A percentile compares a stretch with the other conserved stretches of the same genome.
Evolutionary conservation across 2,113 vertebrate genomes (phyloP).

Genomic region (Pluvianellus socialis): DNA sequence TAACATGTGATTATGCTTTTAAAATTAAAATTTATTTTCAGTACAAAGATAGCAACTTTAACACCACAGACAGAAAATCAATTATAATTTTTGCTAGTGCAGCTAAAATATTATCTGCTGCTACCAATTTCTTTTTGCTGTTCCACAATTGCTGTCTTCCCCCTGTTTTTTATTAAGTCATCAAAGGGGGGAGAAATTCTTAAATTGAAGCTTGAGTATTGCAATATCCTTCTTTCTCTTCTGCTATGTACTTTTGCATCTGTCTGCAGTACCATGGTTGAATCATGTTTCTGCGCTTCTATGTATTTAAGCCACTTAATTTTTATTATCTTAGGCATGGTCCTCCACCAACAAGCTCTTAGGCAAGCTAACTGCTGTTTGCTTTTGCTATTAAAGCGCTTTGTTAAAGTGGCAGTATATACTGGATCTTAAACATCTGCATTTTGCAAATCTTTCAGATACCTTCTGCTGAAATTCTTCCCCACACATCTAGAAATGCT

Average conservation of each 20-base stretch:
- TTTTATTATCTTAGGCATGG: neutral
- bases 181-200: neutral
- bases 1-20: neutral
- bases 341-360: neutral
- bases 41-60: conserved; percentile 30
- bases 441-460: neutral
- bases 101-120: conserved; percentile 54
- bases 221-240: neutral
- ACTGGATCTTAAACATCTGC: neutral
- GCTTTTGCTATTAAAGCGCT: neutral
- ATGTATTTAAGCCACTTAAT: neutral
- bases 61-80: conserved; percentile 64
- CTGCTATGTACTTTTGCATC: neutral
- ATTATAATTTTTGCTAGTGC: conserved; percentile 38
- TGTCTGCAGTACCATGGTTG: neutral
- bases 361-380: neutral
- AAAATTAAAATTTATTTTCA: conserved; percentile 43
- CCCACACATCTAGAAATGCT: neutral
- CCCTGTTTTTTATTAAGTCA: conserved; percentile 15
- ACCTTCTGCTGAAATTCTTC: neutral
- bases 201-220: neutral
- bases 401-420: neutral
- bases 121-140: conserved; percentile 38
- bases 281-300: neutral
- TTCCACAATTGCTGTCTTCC: neutral